Base-by-base conservation (phyloP, 2,888 invertebrate species). In the Meghimatium bilineatum region DNA sequence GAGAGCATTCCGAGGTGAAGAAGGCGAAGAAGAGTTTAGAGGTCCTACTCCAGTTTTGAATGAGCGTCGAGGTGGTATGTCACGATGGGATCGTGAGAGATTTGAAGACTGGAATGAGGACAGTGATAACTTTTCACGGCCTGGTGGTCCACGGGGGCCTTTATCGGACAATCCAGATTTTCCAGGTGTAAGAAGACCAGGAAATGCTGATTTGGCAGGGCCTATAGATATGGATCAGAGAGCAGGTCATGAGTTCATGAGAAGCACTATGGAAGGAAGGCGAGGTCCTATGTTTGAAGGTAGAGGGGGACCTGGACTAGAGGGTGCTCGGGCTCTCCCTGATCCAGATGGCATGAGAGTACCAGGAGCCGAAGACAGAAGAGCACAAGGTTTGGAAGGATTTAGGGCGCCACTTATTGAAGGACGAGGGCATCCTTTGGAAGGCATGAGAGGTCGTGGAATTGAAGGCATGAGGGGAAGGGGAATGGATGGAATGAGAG, bases 221-320 rank as follows among this genome's bases (percentile, higher is more conserved):
- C 74, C 83, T 29, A 32, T 79, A 69, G 83, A 83, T n/a, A 83
- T 83, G 83, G 83, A 83, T 34, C 83, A 79, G 44, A 83, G 83
- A 77, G 38, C 69, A 34, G 77, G 76, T 12, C 44, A 29, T 34
- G 77, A 69, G 26, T 10, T 77, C 32, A 71, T 34, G 36, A 38
- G 63, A 44, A 38, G 77, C 0, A 69, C 82, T 26, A 32, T 10
- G 14, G 77, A 38, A 23, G 74, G 77, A 60, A 34, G 74, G n/a
- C 63, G 66, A 49, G 36, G 69, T 20, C 77, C 82, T 1, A 26
- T 10, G 12, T 71, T 79, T 72, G 83, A 83, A 36, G 74, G 78
- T 17, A 71, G 78, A 38, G 34, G 66, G 44, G 77, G 82, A 38
- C 82, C 34, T 66, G 76, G 76, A 52, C 1, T 77, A 23, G 76